phyloP scores from a whole-genome alignment of 2,888 invertebrate genomes.

The Ichneumoninae sp. region DNA sequence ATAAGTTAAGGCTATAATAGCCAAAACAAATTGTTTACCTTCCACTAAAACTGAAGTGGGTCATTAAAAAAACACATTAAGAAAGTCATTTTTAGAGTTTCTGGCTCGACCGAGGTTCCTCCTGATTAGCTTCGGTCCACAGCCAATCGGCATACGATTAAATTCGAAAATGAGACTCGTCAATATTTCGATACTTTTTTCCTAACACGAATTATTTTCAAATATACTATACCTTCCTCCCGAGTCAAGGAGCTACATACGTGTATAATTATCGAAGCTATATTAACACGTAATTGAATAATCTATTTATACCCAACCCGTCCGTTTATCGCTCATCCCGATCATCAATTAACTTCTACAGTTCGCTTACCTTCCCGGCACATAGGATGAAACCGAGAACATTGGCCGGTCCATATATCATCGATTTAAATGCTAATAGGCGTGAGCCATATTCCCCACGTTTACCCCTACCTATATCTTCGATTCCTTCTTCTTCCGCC shows the following conservation, averaged over 20 bases:
- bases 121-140: neutral
- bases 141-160: neutral
- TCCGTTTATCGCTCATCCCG: neutral
- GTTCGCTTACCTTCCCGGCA: neutral
- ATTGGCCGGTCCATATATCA: neutral
- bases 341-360: slow-evolving; percentile 4
- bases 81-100: too few relatives aligned
- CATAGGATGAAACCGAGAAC: neutral
- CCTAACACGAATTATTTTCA: neutral
- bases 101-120: neutral
- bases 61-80: too few relatives aligned
- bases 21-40: too few relatives aligned
- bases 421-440: neutral
- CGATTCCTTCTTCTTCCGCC: neutral
- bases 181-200: neutral
- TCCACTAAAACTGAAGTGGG: too few relatives aligned
- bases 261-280: neutral
- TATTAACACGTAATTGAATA: slow-evolving; percentile 39
- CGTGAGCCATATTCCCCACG: neutral
- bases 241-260: neutral
- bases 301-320: slow-evolving; percentile 10
- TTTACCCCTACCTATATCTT: neutral
- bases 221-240: neutral
- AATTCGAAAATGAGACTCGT: neutral
- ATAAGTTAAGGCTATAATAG: too few relatives aligned